Conservation (phyloP, 2,113 vertebrate species). For the Oncorhynchus masou region DNA sequence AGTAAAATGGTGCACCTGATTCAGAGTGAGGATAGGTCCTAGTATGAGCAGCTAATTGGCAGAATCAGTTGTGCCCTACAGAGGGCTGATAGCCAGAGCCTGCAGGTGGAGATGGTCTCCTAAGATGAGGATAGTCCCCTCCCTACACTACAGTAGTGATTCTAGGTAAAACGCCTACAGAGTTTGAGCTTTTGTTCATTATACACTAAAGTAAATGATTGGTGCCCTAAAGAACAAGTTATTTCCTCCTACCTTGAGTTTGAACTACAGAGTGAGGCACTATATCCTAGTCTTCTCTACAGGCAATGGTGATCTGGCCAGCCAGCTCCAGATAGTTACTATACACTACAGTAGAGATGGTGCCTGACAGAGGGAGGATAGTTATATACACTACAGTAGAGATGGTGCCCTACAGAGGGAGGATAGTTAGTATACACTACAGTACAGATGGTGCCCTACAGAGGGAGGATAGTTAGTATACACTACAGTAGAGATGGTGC, state of each 20-base stretch:
- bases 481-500: no score
- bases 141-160: no score
- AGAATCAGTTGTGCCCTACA: no score
- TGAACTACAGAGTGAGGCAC: constrained; percentile 92
- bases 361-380: constrained; percentile 79
- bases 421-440: background rate
- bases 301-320: constrained; percentile 87
- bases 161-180: no score
- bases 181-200: no score
- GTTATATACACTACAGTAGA: background rate
- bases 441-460: background rate
- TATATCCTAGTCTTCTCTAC: constrained; percentile 98
- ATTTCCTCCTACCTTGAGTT: constrained; percentile 83
- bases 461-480: background rate
- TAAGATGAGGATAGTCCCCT: no score
- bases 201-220: background rate
- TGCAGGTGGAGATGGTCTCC: no score
- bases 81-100: no score
- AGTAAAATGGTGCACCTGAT: no score
- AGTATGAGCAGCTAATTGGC: no score
- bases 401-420: background rate
- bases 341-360: constrained; percentile 77
- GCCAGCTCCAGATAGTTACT: constrained; percentile 81
- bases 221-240: background rate
- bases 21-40: no score